Evolutionary conservation across 2,113 vertebrate genomes (phyloP).

Genomic region (Cinclus mexicanus): DNA sequence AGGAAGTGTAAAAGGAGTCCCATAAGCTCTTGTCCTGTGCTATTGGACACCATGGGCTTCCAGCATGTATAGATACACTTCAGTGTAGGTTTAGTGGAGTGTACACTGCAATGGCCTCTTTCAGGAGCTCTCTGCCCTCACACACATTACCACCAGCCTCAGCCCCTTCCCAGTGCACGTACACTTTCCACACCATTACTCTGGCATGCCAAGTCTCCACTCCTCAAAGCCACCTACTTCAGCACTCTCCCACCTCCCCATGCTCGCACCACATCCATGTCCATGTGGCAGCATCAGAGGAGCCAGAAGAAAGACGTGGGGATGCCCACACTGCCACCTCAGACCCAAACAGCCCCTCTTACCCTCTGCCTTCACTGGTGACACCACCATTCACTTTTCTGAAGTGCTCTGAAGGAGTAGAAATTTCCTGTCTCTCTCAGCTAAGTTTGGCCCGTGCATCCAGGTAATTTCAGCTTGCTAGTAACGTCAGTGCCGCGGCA

Average conservation of each 20-base stretch:
- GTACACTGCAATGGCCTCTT: neutral
- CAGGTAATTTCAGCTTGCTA: neutral
- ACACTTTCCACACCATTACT: neutral
- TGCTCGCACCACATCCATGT: rapidly evolving
- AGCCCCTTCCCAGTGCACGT: neutral
- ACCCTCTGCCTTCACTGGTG: neutral
- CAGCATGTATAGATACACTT: rapidly evolving
- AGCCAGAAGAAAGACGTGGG: neutral
- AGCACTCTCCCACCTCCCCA: neutral
- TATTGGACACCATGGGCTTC: rapidly evolving
- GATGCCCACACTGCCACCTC: neutral
- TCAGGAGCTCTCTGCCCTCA: neutral
- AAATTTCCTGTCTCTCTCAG: neutral
- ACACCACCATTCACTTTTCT: neutral
- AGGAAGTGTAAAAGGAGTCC: neutral
- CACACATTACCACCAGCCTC: rapidly evolving
- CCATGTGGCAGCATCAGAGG: rapidly evolving
- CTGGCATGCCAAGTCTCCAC: neutral
- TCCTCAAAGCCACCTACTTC: neutral
- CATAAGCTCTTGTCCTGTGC: neutral
- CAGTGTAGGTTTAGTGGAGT: neutral
- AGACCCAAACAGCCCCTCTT: neutral
- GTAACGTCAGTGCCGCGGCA: neutral
- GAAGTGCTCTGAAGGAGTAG: neutral
- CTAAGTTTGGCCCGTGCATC: neutral